phyloP scores from a whole-genome alignment of 2,797 vertebrate species.

The Cottoperca gobio region DNA sequence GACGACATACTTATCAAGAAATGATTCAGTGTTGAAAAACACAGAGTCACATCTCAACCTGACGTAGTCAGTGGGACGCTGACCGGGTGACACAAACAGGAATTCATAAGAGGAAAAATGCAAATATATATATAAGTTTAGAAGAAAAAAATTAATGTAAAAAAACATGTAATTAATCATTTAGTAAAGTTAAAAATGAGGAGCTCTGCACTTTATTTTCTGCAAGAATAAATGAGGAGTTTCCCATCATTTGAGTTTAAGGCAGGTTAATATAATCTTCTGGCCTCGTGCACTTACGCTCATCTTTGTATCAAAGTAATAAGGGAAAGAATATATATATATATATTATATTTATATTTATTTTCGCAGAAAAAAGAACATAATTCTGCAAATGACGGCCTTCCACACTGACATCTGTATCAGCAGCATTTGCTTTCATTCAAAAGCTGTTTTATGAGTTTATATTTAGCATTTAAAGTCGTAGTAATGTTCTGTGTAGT shows the following conservation, averaged over 20 bases:
- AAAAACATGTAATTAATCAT: neutral
- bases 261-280: accelerated
- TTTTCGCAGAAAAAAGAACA: neutral
- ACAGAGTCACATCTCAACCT: slow-evolving; percentile 27
- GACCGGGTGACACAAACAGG: too few relatives aligned
- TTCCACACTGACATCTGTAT: neutral
- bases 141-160: neutral
- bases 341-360: neutral
- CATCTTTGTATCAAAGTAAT: neutral
- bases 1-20: neutral
- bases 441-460: neutral
- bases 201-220: too few relatives aligned
- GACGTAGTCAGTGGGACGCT: slow-evolving; percentile 34
- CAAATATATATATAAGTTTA: too few relatives aligned
- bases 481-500: neutral
- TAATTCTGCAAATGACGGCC: neutral
- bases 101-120: too few relatives aligned
- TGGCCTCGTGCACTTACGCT: neutral
- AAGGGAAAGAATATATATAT: neutral
- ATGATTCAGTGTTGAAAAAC: slow-evolving; percentile 34
- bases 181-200: slow-evolving; percentile 1
- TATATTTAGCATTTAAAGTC: neutral
- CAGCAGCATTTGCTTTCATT: slow-evolving; percentile 1
- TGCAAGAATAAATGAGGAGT: slow-evolving; percentile 11
- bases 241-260: neutral